Evolutionary conservation across 2,888 invertebrate genomes (phyloP).

Genomic region (Microctonus hyperodae): DNA sequence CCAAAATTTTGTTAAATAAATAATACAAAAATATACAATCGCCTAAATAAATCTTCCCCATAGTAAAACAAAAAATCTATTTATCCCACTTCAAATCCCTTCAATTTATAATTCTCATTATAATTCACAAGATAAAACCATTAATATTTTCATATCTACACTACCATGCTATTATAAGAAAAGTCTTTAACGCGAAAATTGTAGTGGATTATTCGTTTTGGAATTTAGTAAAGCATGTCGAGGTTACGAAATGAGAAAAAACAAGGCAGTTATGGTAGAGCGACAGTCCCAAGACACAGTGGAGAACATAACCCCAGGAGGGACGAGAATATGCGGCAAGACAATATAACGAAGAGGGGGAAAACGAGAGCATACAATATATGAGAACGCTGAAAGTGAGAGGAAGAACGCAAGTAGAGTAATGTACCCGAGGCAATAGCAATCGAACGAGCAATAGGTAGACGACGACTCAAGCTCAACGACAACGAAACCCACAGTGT

Average conservation of each 20-base stretch:
- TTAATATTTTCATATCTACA: not conserved
- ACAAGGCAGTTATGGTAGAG: slow-evolving; percentile 5
- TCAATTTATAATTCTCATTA: too few species aligned
- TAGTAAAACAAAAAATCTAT: too few species aligned
- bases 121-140: too few species aligned
- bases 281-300: slow-evolving; percentile 2
- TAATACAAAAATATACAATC: too few species aligned
- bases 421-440: slow-evolving; percentile 23
- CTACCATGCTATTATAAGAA: not conserved
- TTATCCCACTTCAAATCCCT: too few species aligned
- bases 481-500: slow-evolving; percentile 22
- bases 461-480: slow-evolving; percentile 10
- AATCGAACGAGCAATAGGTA: slow-evolving; percentile 32
- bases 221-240: slow-evolving; percentile 7
- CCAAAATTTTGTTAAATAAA: too few species aligned
- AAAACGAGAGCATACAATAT: slow-evolving; percentile 12
- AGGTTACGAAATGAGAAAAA: not conserved
- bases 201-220: not conserved
- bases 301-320: slow-evolving; percentile 12
- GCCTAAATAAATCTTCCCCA: too few species aligned
- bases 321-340: slow-evolving; percentile 23
- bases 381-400: not conserved
- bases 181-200: too few species aligned
- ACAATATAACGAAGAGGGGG: slow-evolving; percentile 2
- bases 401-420: not conserved